These are phyloP conservation scores for Phodopus roborovskii DNA, from an alignment of 2,113 vertebrate genomes.

Conservation along the genomic window DNA sequence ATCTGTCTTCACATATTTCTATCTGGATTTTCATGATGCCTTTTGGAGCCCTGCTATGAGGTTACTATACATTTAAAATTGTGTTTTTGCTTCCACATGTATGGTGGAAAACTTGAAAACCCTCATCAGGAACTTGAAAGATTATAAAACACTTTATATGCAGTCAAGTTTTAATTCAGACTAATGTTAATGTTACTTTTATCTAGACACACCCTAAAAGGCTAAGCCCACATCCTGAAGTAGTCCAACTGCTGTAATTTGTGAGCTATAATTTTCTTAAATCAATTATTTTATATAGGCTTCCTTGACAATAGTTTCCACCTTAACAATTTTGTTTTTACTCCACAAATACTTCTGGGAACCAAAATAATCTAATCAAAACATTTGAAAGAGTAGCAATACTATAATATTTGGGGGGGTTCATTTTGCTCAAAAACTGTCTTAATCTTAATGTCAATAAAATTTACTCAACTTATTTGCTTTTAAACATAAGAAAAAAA, in stretches of 20 bases:
- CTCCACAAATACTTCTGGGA: neutral
- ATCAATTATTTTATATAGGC: neutral
- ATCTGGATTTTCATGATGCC: neutral
- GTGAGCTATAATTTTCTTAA: neutral
- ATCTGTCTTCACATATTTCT: neutral
- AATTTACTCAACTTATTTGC: neutral
- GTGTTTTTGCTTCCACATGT: neutral
- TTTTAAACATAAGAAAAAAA: constrained; percentile 16
- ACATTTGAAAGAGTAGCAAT: neutral
- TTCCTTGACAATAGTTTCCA: neutral
- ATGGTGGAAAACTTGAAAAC: neutral
- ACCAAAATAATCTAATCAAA: constrained; percentile 10
- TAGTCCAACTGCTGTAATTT: neutral
- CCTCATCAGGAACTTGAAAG: neutral
- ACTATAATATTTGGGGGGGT: neutral
- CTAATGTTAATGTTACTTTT: neutral
- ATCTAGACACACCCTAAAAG: neutral
- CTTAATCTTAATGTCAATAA: neutral
- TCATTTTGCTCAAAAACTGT: neutral
- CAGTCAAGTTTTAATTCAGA: neutral
- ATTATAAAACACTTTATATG: neutral
- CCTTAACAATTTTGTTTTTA: neutral
- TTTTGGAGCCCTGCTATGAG: neutral
- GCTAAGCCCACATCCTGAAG: neutral
- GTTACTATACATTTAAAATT: neutral